A percentile compares a stretch with the other conserved stretches of the same genome.
Evolutionary conservation across 2,888 invertebrate genomes (phyloP).

Genomic region (Julus scanicus): DNA sequence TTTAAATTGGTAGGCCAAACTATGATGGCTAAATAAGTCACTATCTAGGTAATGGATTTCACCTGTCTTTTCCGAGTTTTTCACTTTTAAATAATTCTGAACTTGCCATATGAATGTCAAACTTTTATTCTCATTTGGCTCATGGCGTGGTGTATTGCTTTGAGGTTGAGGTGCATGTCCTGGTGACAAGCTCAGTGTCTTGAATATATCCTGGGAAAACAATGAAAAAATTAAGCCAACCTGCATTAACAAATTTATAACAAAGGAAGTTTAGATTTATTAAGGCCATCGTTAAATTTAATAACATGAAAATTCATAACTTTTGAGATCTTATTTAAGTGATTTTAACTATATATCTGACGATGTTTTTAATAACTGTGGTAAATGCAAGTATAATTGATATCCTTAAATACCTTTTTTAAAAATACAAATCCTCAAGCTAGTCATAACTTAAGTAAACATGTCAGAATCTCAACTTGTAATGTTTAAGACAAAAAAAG

Average conservation of each 20-base stretch:
- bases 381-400: too few species aligned
- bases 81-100: not conserved
- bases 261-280: too few species aligned
- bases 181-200: not conserved
- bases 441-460: too few species aligned
- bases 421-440: too few species aligned
- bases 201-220: not conserved
- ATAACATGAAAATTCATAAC: too few species aligned
- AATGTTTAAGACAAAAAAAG: not conserved
- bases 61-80: not conserved
- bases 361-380: too few species aligned
- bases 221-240: not conserved
- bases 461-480: too few species aligned
- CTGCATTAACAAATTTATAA: too few species aligned
- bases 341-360: too few species aligned
- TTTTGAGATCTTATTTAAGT: too few species aligned
- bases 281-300: too few species aligned
- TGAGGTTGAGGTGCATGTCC: not conserved
- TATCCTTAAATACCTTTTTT: too few species aligned
- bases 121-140: not conserved
- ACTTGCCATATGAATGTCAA: not conserved
- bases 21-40: not conserved
- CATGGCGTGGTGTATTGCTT: not conserved
- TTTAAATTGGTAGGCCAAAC: not conserved
- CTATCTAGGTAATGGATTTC: not conserved